Base-by-base conservation (phyloP, 2,797 vertebrate genomes). In the Amphiprion clarkii region DNA sequence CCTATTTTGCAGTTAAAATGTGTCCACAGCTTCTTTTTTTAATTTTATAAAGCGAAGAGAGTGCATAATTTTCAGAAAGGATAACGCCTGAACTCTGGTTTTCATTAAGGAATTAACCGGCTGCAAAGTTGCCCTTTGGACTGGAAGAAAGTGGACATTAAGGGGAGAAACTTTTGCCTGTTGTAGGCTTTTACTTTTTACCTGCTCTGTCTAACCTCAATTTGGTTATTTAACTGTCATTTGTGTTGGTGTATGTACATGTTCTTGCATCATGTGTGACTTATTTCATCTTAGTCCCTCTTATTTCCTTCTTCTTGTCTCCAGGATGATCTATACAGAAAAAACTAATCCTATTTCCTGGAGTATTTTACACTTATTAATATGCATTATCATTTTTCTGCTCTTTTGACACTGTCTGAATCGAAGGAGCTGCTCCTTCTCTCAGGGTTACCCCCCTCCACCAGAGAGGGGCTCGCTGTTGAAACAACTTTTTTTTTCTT, bases 371-470 rank as follows among this genome's bases (percentile, higher is more conserved):
- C 44, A 4, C 69, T 71, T 49, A 69, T 79, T 71, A 78, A 71
- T 40, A 54, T 88, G 65, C 62, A 55, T 61, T 74, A 64, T 53
- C 58, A 81, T 79, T 67, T 79, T 58, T 63, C 48, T 76, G 53
- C 48, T 78, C 75, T 77, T 78, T 70, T 83, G 68, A 86, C 76
- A 55, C 21, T 2, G 31, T 68, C 60, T 71, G 78, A 78, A 75
- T 71, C 51, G 49, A 67, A 76, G 42, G 44, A 63, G 63, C 55
- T 40, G n/a, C 25, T 40, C 17, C 21, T 70, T 69, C 52, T 54
- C 36, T 42, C 42, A 27, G 3, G 39, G 31, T 52, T 64, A 42
- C 40, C 16, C 64, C 21, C 48, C 55, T 5, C 59, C 60, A 76
- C 70, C 63, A 74, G 27, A 48, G 25, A 68, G 9, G 16, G 46